Evolutionary conservation across 2,888 invertebrate genomes (phyloP), one percentile per base, ranked within the genome.

Genomic region (Lochmaea crataegi): DNA sequence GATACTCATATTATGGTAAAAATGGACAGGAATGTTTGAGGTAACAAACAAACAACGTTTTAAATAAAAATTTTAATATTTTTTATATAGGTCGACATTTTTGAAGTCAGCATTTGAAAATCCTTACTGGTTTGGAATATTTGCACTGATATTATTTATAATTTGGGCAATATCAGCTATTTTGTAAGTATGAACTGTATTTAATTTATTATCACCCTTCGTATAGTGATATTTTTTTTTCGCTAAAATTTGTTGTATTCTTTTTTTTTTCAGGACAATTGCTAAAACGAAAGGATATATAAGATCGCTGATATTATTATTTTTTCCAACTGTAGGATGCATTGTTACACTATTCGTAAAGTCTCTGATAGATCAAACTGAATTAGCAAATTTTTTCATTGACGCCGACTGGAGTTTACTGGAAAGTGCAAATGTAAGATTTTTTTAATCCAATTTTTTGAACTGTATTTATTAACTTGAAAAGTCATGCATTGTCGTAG

Each of bases 81-180:
- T 74, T 63, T 66, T 75, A 84, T 83, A 61, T 75, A 87, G 86
- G 75, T 83, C 84, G 79, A 87, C 86, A 9, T 87, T 92, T 85
- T 84, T 92, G 80, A 89, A 90, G 82, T 89, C 91, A 76, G 90
- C 90, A 76, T 88, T 90, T 76, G 89, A 89, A 76, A 89, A 91
- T 80, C 90, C 91, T 6, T 89, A 89, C 83, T 92, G 91, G 89
- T 90, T 90, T 81, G 91, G 91, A 77, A 89, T 91, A 82, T 91
- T 90, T 86, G 88, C 90, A 64, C 90, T 90, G 77, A 87, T 91
- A 81, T 87, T 92, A 83, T 90, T 92, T 84, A 85, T 90, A 81
- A 88, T 91, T 82, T 92, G 92, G 92, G 88, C 90, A 81, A 87
- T 91, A 83, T 87, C 91, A 79, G 89, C 91, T 82, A 85, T 91